Evolutionary conservation across 30 jellyfish, hydroid and myxozoan genomes (phyloP), one percentile per base, ranked within the genome.

Genomic region (Turritopsis dohrnii): DNA sequence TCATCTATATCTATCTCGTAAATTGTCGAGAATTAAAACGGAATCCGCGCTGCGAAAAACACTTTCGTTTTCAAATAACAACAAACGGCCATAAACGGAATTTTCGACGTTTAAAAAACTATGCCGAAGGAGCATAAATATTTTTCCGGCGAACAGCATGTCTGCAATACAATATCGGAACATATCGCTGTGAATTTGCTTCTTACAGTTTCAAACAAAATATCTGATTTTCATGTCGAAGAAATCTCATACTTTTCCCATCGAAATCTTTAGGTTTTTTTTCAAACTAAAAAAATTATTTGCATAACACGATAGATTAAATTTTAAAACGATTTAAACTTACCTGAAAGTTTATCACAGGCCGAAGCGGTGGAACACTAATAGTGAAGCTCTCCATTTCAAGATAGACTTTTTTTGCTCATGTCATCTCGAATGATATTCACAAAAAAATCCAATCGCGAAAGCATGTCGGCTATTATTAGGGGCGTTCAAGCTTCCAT

Each of bases 311-410:
- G 30, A n/a, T n/a, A n/a, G n/a, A n/a, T n/a, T n/a, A n/a, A n/a
- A n/a, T n/a, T 19, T 7, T 27, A 69, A 69, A 69, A 69, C 16
- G 19, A 9, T 69, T 69, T 7, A 69, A 69, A 29, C 1, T 80
- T 83, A 92, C 98, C 96, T 92, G 98, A 81, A 92, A 92, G 30
- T 84, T 84, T 28, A 88, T 83, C 21, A 92, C 92, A 1, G 98
- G 98, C 75, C 88, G 88, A 83, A 92, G 89, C 52, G 98, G 96
- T 65, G 98, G 98, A 1, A 92, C 98, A n/a, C 90, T 81, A 54
- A 91, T 74, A 66, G 97, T 91, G 76, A 83, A 86, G 74, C 86
- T 85, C 20, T 81, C 88, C 88, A 81, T 81, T 53, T 30, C 26
- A 7, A 24, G 21, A 31, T 74, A 82, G 21, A 21, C 74, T 53